phyloP scores from a whole-genome alignment of 2,888 invertebrate species.

The Melinaea menophilus region DNA sequence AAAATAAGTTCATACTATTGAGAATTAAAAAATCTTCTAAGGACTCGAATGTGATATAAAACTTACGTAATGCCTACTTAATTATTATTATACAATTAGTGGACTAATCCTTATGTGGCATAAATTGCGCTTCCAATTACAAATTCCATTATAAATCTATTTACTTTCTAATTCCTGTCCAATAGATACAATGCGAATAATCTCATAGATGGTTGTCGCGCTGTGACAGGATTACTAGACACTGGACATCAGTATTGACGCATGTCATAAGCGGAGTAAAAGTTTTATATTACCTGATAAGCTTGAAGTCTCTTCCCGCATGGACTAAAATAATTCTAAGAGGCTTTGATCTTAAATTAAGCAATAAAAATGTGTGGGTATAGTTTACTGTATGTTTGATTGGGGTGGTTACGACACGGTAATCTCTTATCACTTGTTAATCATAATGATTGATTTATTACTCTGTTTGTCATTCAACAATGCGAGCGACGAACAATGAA shows the following conservation, averaged over 20 bases:
- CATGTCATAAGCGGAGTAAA: conserved; percentile 31
- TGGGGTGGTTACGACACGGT: background rate
- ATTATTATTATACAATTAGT: too few species aligned
- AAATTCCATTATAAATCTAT: conserved; percentile 39
- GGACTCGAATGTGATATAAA: too few species aligned
- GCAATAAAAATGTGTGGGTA: too few species aligned
- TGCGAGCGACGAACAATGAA: conserved; percentile 47
- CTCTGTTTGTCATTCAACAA: conserved; percentile 55
- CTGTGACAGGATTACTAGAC: conserved; percentile 63
- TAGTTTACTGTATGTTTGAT: background rate
- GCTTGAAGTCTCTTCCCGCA: background rate
- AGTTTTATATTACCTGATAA: background rate
- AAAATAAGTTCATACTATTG: too few species aligned
- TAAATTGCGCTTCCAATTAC: conserved; percentile 22
- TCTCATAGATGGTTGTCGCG: conserved; percentile 64
- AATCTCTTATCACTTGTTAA: conserved; percentile 36
- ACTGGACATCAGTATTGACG: conserved; percentile 45
- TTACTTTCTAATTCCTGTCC: conserved; percentile 48
- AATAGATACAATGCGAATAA: conserved; percentile 44
- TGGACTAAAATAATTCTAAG: too few species aligned
- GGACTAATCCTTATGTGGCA: conserved; percentile 10
- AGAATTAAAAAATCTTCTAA: too few species aligned
- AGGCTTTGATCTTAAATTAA: too few species aligned
- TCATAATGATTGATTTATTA: conserved; percentile 71
- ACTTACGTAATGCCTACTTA: too few species aligned